Percentiles rank a stretch among this genome's conserved stretches.
Conservation (phyloP, 2,113 vertebrate genomes). For the Chamaea fasciata region DNA sequence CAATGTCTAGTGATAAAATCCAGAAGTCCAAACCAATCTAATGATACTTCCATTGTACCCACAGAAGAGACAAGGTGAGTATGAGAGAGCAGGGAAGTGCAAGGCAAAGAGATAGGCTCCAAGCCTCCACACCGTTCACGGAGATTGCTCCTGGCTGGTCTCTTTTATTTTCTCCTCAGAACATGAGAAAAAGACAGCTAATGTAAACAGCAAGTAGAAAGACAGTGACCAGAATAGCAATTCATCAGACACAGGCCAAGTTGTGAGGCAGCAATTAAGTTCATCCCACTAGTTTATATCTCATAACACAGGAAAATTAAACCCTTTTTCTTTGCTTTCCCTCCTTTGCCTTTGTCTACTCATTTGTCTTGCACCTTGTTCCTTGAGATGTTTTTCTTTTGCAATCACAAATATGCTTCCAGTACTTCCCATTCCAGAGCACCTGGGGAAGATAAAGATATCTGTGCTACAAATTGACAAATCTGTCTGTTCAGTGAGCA, state of each 20-base stretch:
- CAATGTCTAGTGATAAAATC: not conserved
- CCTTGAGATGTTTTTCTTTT: not conserved
- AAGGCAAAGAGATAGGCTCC: not conserved
- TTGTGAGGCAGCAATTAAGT: not conserved
- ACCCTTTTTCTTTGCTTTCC: not conserved
- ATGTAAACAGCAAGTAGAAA: not conserved
- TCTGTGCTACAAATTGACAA: constrained; percentile 35
- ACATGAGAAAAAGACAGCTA: not conserved
- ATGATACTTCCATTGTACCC: not conserved
- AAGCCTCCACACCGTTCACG: not conserved
- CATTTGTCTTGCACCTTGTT: not conserved
- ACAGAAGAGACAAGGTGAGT: not conserved
- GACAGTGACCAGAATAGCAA: not conserved
- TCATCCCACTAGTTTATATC: not conserved
- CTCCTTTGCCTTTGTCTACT: not conserved
- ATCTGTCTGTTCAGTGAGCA: constrained; percentile 33
- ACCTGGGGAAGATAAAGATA: constrained; percentile 27
- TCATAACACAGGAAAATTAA: not conserved
- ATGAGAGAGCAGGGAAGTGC: not conserved
- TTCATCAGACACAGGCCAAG: not conserved
- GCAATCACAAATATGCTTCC: not conserved
- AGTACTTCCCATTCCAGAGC: not conserved
- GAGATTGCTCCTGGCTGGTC: not conserved
- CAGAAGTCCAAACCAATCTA: not conserved
- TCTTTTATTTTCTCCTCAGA: not conserved